Percentiles rank a stretch among this genome's conserved stretches.
Evolutionary conservation across 2,113 vertebrate species (phyloP).

Genomic region (Motacilla tschutschensis): DNA sequence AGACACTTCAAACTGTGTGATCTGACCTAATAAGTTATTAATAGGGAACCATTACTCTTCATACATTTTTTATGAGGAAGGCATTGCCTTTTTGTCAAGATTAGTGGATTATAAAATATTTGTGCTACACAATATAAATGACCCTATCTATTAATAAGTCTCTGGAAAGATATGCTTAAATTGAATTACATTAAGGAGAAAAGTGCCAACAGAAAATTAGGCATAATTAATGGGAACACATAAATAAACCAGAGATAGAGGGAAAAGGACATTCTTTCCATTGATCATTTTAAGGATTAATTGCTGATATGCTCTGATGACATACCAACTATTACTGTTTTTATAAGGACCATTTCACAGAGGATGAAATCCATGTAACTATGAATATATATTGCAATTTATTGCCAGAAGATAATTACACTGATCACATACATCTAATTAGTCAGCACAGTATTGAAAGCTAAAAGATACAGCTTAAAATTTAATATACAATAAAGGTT

Average conservation of each 20-base stretch:
- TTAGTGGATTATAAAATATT: conserved; percentile 94
- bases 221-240: conserved; percentile 78
- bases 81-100: conserved; percentile 93
- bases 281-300: conserved; percentile 73
- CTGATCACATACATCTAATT: conserved; percentile 36
- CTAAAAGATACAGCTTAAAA: conserved; percentile 47
- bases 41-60: conserved; percentile 94
- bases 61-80: conserved; percentile 93
- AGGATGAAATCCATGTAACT: conserved; percentile 32
- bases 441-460: conserved; percentile 33
- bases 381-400: conserved; percentile 51
- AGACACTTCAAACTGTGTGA: conserved; percentile 83
- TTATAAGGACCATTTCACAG: conserved; percentile 57
- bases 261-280: conserved; percentile 70
- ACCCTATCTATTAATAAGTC: conserved; percentile 83
- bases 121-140: conserved; percentile 93
- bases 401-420: conserved; percentile 27
- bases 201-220: conserved; percentile 77
- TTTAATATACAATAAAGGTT: background rate
- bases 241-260: conserved; percentile 74
- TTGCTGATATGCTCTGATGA: conserved; percentile 60
- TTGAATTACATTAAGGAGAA: conserved; percentile 82
- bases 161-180: conserved; percentile 81
- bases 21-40: conserved; percentile 94
- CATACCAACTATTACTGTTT: conserved; percentile 71